Evolutionary conservation across 1,140 invertebrate genomes (phyloP), one percentile per base, ranked within the genome.

Genomic region (Cylas formicarius): DNA sequence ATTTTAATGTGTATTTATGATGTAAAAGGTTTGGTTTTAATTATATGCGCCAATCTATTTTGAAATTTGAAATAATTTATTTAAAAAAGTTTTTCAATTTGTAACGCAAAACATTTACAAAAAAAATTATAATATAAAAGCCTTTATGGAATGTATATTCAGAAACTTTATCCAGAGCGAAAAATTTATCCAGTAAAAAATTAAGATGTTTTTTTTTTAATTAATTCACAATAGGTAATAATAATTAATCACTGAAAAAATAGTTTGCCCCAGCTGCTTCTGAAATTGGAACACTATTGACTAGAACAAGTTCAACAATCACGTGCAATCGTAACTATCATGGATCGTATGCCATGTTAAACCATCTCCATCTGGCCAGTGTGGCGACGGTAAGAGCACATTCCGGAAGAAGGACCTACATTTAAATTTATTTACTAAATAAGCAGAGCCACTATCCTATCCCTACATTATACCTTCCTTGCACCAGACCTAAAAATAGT

Each of bases 401-500:
- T 86, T 75, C 49, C 78, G 65, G 42, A 73, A 69, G 56, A 73
- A 72, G 1, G 70, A 73, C 55, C 58, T 54, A 19, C 16, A 48
- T 47, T 18, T 5, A 32, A 19, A 14, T 22, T 14, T n/a, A n/a
- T n/a, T n/a, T n/a, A n/a, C n/a, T n/a, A n/a, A n/a, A n/a, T n/a
- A n/a, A n/a, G n/a, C n/a, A n/a, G n/a, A n/a, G n/a, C n/a, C n/a
- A n/a, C n/a, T n/a, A n/a, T n/a, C n/a, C n/a, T n/a, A n/a, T n/a
- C n/a, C n/a, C 7, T 10, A 10, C 9, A 18, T 24, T 2, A 24
- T 64, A 78, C 73, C 83, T 81, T 46, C 76, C 77, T 53, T 80
- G 70, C 17, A 76, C 76, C 21, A 94, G 61, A 3, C 91, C 89
- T 27, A 96, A 68, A 68, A 96, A 95, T 17, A 88, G 58, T 58